Percentiles rank a stretch among this genome's conserved stretches.
These are phyloP conservation scores for Heterotilapia buettikoferi DNA, from an alignment of 2,113 vertebrate genomes.

Conservation along the genomic window DNA sequence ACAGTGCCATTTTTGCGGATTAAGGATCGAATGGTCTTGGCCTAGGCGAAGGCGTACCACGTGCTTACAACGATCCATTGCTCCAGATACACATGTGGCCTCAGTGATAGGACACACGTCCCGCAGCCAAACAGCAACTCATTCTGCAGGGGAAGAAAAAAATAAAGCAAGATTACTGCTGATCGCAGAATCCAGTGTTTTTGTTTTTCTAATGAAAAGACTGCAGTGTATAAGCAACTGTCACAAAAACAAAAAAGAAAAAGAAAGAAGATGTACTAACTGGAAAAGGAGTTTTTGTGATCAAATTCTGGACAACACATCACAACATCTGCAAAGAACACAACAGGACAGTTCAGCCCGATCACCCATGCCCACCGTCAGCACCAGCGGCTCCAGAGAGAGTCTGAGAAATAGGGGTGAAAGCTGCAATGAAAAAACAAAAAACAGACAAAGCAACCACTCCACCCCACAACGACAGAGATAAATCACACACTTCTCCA, in stretches of 20 bases:
- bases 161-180: neutral
- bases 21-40: slow-evolving; percentile 97
- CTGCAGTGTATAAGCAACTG: neutral
- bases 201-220: neutral
- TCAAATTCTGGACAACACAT: slow-evolving; percentile 17
- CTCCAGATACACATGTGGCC: slow-evolving; percentile 70
- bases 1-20: slow-evolving; percentile 96
- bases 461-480: rapidly evolving
- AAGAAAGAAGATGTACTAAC: slow-evolving; percentile 7
- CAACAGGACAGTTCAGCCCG: neutral
- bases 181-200: neutral
- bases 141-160: slow-evolving; percentile 37
- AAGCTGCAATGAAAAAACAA: neutral
- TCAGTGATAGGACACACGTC: slow-evolving; percentile 68
- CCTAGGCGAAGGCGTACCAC: slow-evolving; percentile 92
- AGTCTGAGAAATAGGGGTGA: slow-evolving; percentile 5
- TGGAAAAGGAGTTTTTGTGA: slow-evolving; percentile 12
- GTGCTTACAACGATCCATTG: slow-evolving; percentile 98
- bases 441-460: neutral
- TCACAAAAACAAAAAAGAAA: neutral
- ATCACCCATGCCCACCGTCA: slow-evolving; percentile 30
- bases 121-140: slow-evolving; percentile 46
- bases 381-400: neutral
- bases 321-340: slow-evolving; percentile 19
- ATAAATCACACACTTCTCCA: neutral